phyloP scores from a whole-genome alignment of 2,888 invertebrate species.

The Odontocerum albicorne region DNA sequence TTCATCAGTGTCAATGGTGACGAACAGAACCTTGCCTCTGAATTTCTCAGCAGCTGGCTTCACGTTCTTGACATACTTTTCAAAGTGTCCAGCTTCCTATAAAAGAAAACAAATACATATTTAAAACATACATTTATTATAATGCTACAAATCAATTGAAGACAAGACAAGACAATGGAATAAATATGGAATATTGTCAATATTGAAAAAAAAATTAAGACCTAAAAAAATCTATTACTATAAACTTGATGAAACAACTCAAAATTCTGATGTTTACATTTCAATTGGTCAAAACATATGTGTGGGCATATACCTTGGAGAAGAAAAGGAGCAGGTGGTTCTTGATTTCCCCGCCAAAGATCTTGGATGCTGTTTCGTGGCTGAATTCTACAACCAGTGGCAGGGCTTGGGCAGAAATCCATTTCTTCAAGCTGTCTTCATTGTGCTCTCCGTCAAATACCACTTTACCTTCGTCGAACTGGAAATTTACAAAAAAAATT shows the following conservation, averaged over 20 bases:
- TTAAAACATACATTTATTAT: background rate
- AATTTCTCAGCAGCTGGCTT: slow-evolving; percentile 84
- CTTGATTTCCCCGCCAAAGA: slow-evolving; percentile 98
- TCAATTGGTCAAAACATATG: too few species aligned
- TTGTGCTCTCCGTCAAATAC: slow-evolving; percentile 70
- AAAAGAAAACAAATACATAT: slow-evolving; percentile 6
- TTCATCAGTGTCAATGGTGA: slow-evolving; percentile 92
- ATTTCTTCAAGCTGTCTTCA: slow-evolving; percentile 74
- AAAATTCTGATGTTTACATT: background rate
- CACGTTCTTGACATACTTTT: slow-evolving; percentile 75
- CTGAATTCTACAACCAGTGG: slow-evolving; percentile 95
- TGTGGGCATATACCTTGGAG: slow-evolving; percentile 77
- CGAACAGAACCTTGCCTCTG: slow-evolving; percentile 91
- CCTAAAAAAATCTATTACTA: background rate
- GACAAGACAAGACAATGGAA: too few species aligned
- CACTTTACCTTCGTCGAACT: slow-evolving; percentile 86
- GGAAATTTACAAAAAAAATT: slow-evolving; percentile 39
- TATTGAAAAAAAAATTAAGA: too few species aligned
- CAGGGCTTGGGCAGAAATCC: slow-evolving; percentile 81
- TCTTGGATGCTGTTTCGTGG: slow-evolving; percentile 96
- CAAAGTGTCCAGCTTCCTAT: slow-evolving; percentile 77
- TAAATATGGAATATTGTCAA: background rate
- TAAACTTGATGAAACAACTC: slow-evolving; percentile 2
- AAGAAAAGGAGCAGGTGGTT: slow-evolving; percentile 95
- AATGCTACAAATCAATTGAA: too few species aligned